Percentiles rank a stretch among this genome's conserved stretches.
Evolutionary conservation across 2,888 invertebrate genomes (phyloP).

Genomic region (Protonemura montana): DNA sequence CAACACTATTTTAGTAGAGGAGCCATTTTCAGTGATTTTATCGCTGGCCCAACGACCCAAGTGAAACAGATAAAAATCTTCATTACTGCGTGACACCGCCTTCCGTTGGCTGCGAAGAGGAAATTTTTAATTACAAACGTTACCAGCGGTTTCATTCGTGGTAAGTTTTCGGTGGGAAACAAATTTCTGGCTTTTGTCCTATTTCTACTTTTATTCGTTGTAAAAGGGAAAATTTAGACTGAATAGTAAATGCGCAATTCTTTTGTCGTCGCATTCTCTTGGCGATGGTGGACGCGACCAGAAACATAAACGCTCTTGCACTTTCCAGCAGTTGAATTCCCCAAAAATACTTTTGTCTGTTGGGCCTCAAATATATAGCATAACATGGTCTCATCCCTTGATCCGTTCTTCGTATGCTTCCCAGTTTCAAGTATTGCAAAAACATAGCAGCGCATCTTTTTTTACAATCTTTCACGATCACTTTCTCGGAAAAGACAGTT

Average conservation of each 20-base stretch:
- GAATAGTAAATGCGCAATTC: neutral
- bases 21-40: neutral
- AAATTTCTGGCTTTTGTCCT: neutral
- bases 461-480: neutral
- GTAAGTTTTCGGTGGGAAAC: neutral
- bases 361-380: neutral
- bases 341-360: neutral
- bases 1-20: neutral
- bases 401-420: neutral
- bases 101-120: neutral
- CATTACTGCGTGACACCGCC: neutral
- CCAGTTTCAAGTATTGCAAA: neutral
- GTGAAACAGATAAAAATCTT: neutral
- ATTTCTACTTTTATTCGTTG: neutral
- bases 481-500: constrained; percentile 7
- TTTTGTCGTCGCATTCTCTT: neutral
- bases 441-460: neutral
- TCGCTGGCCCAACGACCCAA: neutral
- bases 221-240: neutral
- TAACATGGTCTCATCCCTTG: neutral
- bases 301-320: neutral
- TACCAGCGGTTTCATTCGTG: neutral
- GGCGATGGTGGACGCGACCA: neutral
- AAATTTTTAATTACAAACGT: neutral
- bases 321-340: neutral